Evolutionary conservation across 1,140 invertebrate genomes (phyloP), one percentile per base, ranked within the genome.

Genomic region (Neomicropteryx cornuta): DNA sequence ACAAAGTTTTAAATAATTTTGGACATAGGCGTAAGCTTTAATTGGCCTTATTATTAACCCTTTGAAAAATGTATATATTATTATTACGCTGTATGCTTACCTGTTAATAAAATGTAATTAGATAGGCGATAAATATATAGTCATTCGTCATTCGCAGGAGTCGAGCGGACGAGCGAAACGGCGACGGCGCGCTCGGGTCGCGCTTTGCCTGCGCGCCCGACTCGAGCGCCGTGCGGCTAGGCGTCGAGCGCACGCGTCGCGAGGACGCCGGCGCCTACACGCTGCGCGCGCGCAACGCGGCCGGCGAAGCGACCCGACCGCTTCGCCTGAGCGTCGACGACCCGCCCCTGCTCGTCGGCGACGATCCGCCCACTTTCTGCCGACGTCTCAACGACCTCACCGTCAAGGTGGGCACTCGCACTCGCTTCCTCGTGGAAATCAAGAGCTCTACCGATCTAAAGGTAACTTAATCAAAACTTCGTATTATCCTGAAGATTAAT

Each of bases 341-440:
- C 18, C 56, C 57, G 48, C 47, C 51, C 16, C 49, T 52, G 18
- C 53, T 16, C 11, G 60, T 68, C 30, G 74, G 74, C 37, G 78
- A 79, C 44, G 77, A 81, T 58, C 80, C 79, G n/a, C 85, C 85
- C 1, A 58, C 73, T 22, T 89, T 90, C 56, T 57, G 87, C 5
- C 70, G 84, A 37, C 68, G 81, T 40, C 68, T 91, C 4, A 79
- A 76, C 42, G 84, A 89, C 59, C 71, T 87, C 4, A 78, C 82
- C 1, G 84, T 87, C 18, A 89, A 89, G 68, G 84, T 91, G 50
- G 86, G 86, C 39, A 83, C 86, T 3, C 69, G 85, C 45, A 83
- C 83, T 0, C 71, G 86, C 42, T 81, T 90, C 45, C 69, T 89
- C 6, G 83, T 87, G 18, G 86, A 91, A 63, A 83, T 89, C 36